A percentile compares a stretch with the other conserved stretches of the same genome.
Evolutionary conservation across 2,113 vertebrate species (phyloP).

Genomic region (Atlantisia rogersi): DNA sequence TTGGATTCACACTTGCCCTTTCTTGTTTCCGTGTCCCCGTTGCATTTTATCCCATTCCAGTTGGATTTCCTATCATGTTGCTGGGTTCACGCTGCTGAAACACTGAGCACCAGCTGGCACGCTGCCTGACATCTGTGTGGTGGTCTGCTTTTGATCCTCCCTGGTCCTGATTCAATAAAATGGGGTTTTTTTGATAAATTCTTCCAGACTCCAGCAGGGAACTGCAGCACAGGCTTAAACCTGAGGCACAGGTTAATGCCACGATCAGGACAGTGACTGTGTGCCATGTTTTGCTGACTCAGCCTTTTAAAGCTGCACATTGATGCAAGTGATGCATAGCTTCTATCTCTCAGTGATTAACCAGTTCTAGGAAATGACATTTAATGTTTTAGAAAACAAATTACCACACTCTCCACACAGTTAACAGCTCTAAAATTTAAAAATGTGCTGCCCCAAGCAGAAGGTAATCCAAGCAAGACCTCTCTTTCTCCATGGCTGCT

Average conservation of each 20-base stretch:
- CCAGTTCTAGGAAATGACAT: not conserved
- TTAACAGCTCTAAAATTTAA: not conserved
- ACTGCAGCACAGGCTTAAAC: not conserved
- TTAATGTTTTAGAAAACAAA: not conserved
- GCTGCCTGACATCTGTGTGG: not conserved
- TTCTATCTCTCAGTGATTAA: not conserved
- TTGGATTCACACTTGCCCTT: not conserved
- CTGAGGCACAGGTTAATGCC: not conserved
- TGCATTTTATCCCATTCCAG: not conserved
- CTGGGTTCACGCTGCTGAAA: not conserved
- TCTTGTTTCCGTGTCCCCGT: not conserved
- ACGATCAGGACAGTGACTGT: rapidly evolving
- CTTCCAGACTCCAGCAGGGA: not conserved
- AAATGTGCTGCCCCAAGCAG: not conserved
- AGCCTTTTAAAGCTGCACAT: not conserved
- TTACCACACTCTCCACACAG: not conserved
- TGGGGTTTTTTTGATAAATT: not conserved
- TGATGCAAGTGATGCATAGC: not conserved
- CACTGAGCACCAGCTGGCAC: not conserved
- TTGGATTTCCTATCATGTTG: not conserved
- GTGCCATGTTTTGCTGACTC: not conserved
- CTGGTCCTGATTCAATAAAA: not conserved
- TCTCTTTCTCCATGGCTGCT: not conserved
- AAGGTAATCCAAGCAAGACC: not conserved
- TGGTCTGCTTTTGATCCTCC: not conserved